These are phyloP conservation scores for Lanius ludovicianus DNA, from an alignment of 2,113 vertebrate genomes.

Conservation along the genomic window DNA sequence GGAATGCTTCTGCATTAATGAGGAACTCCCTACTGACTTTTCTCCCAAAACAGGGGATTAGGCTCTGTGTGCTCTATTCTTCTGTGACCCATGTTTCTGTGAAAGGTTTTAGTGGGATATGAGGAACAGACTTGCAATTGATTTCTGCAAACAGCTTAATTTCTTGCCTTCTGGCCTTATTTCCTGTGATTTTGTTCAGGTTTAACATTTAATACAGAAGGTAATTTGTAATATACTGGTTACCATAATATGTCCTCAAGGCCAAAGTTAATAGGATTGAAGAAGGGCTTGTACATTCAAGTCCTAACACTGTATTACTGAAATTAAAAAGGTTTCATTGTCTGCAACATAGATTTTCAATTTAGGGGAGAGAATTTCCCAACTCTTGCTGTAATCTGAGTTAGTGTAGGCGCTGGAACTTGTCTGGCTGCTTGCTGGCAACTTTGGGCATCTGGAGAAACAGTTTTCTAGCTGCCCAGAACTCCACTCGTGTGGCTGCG, in stretches of 20 bases:
- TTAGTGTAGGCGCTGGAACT: background rate
- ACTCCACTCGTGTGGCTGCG: accelerated
- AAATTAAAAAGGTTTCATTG: background rate
- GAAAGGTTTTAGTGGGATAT: background rate
- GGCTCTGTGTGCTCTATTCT: background rate
- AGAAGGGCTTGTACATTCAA: background rate
- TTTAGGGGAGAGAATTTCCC: background rate
- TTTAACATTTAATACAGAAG: background rate
- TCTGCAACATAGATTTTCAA: background rate
- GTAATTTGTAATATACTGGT: background rate
- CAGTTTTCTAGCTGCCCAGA: background rate
- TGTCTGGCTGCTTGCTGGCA: background rate
- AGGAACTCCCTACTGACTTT: background rate
- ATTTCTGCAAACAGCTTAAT: background rate
- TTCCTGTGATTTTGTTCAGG: background rate
- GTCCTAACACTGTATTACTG: background rate
- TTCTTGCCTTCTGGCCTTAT: background rate
- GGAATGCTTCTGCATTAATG: background rate
- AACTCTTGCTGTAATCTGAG: background rate
- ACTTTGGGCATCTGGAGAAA: background rate
- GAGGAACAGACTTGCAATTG: background rate
- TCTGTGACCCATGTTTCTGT: background rate
- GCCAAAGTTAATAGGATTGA: background rate
- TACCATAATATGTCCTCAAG: background rate
- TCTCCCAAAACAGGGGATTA: background rate